Evolutionary conservation across 2,797 vertebrate species (phyloP).

Genomic region (Scleropages formosus): DNA sequence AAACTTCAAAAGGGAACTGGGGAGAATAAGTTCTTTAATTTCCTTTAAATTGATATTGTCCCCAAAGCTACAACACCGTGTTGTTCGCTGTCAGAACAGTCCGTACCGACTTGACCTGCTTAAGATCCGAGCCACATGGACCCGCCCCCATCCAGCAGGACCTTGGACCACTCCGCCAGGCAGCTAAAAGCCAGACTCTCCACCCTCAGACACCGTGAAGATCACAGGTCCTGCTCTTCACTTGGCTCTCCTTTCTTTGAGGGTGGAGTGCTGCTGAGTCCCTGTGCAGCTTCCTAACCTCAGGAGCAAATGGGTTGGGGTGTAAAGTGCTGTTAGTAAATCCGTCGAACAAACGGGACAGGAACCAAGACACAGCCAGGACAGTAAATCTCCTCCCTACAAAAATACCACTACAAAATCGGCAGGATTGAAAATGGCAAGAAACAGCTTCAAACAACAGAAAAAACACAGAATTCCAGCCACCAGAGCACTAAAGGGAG

Average conservation of each 20-base stretch:
- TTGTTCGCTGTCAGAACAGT: too few relatives aligned
- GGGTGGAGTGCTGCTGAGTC: background rate
- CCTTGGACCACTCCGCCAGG: background rate
- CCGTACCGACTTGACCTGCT: too few relatives aligned
- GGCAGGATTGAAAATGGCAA: slow-evolving; percentile 42
- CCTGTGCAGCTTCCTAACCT: slow-evolving; percentile 10
- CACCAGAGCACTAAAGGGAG: background rate
- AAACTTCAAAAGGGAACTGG: slow-evolving; percentile 17
- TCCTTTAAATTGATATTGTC: background rate
- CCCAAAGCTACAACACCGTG: too few relatives aligned
- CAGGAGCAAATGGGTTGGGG: slow-evolving; percentile 19
- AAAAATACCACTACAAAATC: slow-evolving; percentile 44
- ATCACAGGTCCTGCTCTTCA: background rate
- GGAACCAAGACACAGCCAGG: slow-evolving; percentile 36
- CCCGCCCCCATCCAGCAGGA: too few relatives aligned
- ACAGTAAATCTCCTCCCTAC: slow-evolving; percentile 46
- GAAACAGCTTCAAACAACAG: background rate
- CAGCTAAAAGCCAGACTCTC: too few relatives aligned
- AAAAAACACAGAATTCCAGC: background rate
- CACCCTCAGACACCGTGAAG: too few relatives aligned
- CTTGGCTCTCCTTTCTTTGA: background rate
- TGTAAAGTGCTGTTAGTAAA: slow-evolving; percentile 36
- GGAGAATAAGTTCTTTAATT: background rate
- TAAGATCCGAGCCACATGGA: too few relatives aligned
- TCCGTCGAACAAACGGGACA: slow-evolving; percentile 30